A percentile compares a stretch with the other conserved stretches of the same genome.
phyloP scores from a whole-genome alignment of 2,888 invertebrate species.

The Rhagonycha fulva region DNA sequence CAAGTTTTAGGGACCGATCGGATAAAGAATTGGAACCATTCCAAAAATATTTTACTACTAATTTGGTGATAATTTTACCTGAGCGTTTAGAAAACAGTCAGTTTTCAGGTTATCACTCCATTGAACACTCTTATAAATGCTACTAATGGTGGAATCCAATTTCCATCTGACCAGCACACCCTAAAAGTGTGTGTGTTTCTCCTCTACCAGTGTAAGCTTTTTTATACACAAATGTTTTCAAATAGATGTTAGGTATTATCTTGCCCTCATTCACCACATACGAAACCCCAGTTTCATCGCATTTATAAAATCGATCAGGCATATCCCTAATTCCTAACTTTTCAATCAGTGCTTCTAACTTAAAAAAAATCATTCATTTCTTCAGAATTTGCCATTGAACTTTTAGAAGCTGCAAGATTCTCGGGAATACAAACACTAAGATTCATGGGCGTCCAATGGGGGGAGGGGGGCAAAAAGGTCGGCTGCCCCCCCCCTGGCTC shows the following conservation, averaged over 20 bases:
- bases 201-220: not conserved
- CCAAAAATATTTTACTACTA: not conserved
- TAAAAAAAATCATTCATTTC: slow-evolving; percentile 5
- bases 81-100: not conserved
- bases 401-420: not conserved
- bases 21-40: not conserved
- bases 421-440: not conserved
- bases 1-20: not conserved
- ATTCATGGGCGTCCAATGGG: no score
- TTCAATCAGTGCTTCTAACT: slow-evolving; percentile 2
- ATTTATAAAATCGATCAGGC: not conserved
- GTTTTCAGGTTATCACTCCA: not conserved
- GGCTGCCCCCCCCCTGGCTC: no score
- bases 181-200: not conserved
- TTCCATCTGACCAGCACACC: slow-evolving; percentile 7
- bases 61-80: slow-evolving; percentile 1
- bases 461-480: no score
- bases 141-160: slow-evolving; percentile 6
- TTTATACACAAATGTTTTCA: not conserved
- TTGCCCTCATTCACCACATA: slow-evolving; percentile 1
- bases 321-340: slow-evolving; percentile 7
- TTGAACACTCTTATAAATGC: slow-evolving; percentile 9
- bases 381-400: not conserved
- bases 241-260: not conserved
- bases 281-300: slow-evolving; percentile 10